A percentile compares a stretch with the other conserved stretches of the same genome.
These are phyloP conservation scores for Neodiprion fabricii DNA, from an alignment of 1,140 invertebrate species.

Conservation along the genomic window DNA sequence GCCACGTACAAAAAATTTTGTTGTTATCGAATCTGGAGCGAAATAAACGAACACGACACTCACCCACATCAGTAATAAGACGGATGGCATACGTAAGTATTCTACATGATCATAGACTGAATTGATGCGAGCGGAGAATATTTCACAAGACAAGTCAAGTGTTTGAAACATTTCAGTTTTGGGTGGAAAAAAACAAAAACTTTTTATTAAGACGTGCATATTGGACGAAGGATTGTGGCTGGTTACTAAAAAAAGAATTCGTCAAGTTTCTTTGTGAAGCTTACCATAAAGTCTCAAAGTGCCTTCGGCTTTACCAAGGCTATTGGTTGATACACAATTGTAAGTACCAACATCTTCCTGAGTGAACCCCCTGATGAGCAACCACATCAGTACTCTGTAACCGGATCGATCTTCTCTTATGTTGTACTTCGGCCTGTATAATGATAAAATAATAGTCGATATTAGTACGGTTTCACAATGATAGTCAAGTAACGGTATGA, in stretches of 20 bases:
- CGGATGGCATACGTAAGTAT: too few species aligned
- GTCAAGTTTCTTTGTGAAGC: slow-evolving; percentile 40
- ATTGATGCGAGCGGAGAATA: too few species aligned
- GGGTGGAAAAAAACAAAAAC: too few species aligned
- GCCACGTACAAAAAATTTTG: too few species aligned
- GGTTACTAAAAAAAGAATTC: too few species aligned
- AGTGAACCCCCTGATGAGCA: slow-evolving; percentile 81
- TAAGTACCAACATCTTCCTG: slow-evolving; percentile 85
- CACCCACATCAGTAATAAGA: too few species aligned
- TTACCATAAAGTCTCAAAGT: slow-evolving; percentile 86
- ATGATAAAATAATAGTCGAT: slow-evolving; percentile 16
- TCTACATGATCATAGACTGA: too few species aligned
- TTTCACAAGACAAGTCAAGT: slow-evolving; percentile 14
- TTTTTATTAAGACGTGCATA: too few species aligned
- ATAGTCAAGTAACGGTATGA: too few species aligned
- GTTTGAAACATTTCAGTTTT: slow-evolving; percentile 13
- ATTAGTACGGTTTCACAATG: neutral
- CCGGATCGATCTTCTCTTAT: slow-evolving; percentile 79
- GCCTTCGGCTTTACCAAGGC: slow-evolving; percentile 84
- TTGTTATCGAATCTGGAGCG: too few species aligned
- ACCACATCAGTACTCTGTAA: slow-evolving; percentile 85
- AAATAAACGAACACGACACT: too few species aligned
- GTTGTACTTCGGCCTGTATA: slow-evolving; percentile 79
- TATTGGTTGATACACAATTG: slow-evolving; percentile 90
- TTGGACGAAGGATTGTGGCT: too few species aligned